Evolutionary conservation across 2,888 invertebrate species (phyloP), one percentile per base, ranked within the genome.

Genomic region (Ectropis crepuscularia): DNA sequence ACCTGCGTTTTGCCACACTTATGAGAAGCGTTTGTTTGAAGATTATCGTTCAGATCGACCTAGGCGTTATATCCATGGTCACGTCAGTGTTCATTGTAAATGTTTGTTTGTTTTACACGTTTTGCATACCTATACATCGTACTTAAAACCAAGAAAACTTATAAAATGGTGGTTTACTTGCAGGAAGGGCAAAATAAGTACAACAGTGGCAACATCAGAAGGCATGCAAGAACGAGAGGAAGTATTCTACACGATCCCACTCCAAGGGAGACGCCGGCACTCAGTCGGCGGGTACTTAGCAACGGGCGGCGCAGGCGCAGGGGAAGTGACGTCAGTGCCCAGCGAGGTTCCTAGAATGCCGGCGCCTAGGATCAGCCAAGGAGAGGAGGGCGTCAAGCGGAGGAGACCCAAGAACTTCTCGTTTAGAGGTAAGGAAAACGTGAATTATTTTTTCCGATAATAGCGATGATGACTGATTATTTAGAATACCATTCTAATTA

Each of bases 251-350:
- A 94, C 93, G 16, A 89, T 91, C 53, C 88, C 92, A 0, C 86
- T 92, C 6, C 89, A 92, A 59, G 93, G 92, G 0, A 84, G 92
- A 39, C 86, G 94, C 43, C 89, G 96, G 68, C 96, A 96, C 78
- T 96, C 96, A 0, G 95, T 96, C 12, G 95, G 96, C 6, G 95
- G 95, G 0, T 95, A 95, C 76, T 82, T 95, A 53, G 85, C 93
- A 2, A 93, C 93, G 2, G 94, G 92, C 16, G 84, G 79, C 1
- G 78, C 81, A 6, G 87, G 85, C 9, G 71, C 83, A 0, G 92
- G 92, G 0, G 90, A 91, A 70, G 90, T 93, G 37, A 91, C 92
- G 0, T 70, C 90, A 10, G 92, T 93, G 5, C 90, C 94, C 5
- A 92, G 93, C 54, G 94, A 94, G 78, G 93, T 94, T 0, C 93